A percentile compares a stretch with the other conserved stretches of the same genome.
Evolutionary conservation across 1,140 invertebrate genomes (phyloP).

Genomic region (Nasonia giraulti): DNA sequence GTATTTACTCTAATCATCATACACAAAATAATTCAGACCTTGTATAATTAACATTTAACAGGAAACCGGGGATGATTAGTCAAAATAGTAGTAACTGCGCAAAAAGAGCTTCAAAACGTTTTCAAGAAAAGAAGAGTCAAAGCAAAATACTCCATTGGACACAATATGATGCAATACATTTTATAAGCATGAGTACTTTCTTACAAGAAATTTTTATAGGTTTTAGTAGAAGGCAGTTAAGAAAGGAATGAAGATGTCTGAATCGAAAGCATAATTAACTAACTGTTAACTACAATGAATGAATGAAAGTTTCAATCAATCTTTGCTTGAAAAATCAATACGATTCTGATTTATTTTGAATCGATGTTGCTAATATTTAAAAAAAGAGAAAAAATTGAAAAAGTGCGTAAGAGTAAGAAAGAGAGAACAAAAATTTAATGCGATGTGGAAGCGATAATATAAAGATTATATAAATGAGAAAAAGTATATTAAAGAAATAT

Average conservation of each 20-base stretch:
- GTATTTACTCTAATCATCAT: constrained; percentile 36
- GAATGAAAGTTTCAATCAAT: constrained; percentile 42
- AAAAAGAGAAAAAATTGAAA: constrained; percentile 51
- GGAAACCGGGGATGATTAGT: constrained; percentile 28
- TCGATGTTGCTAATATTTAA: constrained; percentile 60
- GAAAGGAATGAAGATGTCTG: constrained; percentile 42
- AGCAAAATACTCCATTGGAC: constrained; percentile 66
- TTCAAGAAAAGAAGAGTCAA: constrained; percentile 50
- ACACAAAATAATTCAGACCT: constrained; percentile 38
- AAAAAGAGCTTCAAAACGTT: constrained; percentile 29
- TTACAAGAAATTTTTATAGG: constrained; percentile 57
- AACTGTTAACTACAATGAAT: constrained; percentile 45
- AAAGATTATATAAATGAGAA: constrained; percentile 48
- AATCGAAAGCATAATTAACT: constrained; percentile 52
- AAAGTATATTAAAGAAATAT: constrained; percentile 50
- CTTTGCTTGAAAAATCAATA: constrained; percentile 48
- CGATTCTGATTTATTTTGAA: constrained; percentile 69
- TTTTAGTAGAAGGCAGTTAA: constrained; percentile 32
- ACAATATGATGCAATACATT: constrained; percentile 50
- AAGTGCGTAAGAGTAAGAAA: constrained; percentile 49
- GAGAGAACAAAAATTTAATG: constrained; percentile 41
- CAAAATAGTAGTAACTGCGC: constrained; percentile 50
- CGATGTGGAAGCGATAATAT: constrained; percentile 23
- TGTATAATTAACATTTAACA: constrained; percentile 37
- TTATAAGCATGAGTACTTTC: constrained; percentile 54